Conservation (phyloP, 2,113 vertebrate genomes). For the Gobius niger region DNA sequence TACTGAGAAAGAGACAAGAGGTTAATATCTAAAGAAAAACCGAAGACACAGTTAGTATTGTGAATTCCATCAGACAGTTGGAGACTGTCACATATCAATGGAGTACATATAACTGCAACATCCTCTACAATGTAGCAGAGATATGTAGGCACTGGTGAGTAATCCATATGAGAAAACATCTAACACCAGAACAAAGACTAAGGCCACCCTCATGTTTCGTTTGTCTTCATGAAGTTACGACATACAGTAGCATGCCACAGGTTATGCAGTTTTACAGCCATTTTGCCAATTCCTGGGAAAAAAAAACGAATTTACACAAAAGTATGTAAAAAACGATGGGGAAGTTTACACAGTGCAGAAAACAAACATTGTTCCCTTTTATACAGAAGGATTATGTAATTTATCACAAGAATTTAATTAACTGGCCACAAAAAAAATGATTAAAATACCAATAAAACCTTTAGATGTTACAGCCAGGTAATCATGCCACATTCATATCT, state of each 20-base stretch:
- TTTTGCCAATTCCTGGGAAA: constrained; percentile 8
- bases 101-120: constrained; percentile 60
- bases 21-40: constrained; percentile 37
- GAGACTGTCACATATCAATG: constrained; percentile 44
- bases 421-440: constrained; percentile 39
- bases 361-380: constrained; percentile 29
- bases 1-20: constrained; percentile 30
- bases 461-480: constrained; percentile 58
- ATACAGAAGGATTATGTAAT: constrained; percentile 31
- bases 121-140: constrained; percentile 49
- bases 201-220: constrained; percentile 68
- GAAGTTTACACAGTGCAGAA: constrained; percentile 19
- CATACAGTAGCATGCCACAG: constrained; percentile 31
- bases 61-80: constrained; percentile 37
- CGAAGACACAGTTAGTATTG: constrained; percentile 20
- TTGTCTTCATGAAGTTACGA: constrained; percentile 56
- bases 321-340: constrained; percentile 16
- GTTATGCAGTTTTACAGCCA: constrained; percentile 27
- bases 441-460: constrained; percentile 54
- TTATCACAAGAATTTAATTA: constrained; percentile 41
- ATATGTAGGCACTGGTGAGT: constrained; percentile 78
- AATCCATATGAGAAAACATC: constrained; percentile 65
- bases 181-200: constrained; percentile 70
- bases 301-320: constrained; percentile 31
- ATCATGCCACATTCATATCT: constrained; percentile 59